Percentiles rank a stretch among this genome's conserved stretches.
phyloP scores from a whole-genome alignment of 2,888 invertebrate genomes.

The Conistra vaccinii region DNA sequence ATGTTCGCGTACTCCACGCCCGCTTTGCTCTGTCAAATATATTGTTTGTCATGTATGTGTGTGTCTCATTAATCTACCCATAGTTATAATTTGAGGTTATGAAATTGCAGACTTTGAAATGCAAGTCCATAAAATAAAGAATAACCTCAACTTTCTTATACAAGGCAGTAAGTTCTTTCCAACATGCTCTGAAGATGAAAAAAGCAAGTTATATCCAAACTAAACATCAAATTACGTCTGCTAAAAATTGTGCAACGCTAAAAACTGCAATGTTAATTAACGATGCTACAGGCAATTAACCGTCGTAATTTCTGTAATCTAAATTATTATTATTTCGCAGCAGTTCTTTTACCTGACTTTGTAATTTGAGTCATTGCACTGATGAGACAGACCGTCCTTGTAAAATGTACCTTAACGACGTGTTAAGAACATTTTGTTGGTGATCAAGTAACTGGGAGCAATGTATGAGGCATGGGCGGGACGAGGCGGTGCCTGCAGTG shows the following conservation, averaged over 20 bases:
- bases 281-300: conserved; percentile 44
- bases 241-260: conserved; percentile 37
- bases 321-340: conserved; percentile 37
- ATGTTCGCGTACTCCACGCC: conserved; percentile 87
- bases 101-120: neutral
- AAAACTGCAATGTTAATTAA: conserved; percentile 51
- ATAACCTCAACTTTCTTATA: neutral
- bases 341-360: conserved; percentile 29
- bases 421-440: conserved; percentile 34
- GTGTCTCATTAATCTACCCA: conserved; percentile 23
- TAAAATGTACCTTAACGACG: conserved; percentile 42
- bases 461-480: conserved; percentile 63
- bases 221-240: conserved; percentile 13
- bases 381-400: conserved; percentile 25
- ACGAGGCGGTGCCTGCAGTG: conserved; percentile 58
- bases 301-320: conserved; percentile 39
- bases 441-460: conserved; percentile 42
- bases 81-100: neutral
- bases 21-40: conserved; percentile 78
- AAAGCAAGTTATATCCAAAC: conserved; percentile 15
- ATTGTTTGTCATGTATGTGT: neutral
- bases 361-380: conserved; percentile 47
- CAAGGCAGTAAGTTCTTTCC: neutral
- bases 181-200: conserved; percentile 1
- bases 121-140: neutral